phyloP scores from a whole-genome alignment of 2,113 vertebrate species.

The Alaudala cheleensis region DNA sequence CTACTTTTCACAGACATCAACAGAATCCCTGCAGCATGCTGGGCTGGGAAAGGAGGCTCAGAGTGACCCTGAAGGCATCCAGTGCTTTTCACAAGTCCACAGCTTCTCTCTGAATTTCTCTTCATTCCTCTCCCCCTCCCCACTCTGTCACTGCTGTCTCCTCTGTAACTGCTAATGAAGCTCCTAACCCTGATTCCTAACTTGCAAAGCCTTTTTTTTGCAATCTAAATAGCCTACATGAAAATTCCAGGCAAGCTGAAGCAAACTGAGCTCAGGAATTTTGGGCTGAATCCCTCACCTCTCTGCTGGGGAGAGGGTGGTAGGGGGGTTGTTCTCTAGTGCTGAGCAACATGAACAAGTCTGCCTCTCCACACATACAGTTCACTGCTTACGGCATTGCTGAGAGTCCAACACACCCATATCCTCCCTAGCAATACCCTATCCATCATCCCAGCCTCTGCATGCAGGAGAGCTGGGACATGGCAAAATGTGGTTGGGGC shows the following conservation, averaged over 20 bases:
- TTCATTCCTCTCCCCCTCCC: background rate
- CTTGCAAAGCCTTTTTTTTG: background rate
- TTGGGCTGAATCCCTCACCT: background rate
- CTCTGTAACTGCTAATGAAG: background rate
- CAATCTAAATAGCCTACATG: fast-evolving
- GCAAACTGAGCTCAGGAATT: background rate
- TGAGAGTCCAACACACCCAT: background rate
- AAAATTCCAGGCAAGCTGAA: background rate
- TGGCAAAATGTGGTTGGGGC: background rate
- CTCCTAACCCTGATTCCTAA: background rate
- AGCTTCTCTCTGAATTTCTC: background rate
- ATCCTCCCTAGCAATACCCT: background rate
- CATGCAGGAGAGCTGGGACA: background rate
- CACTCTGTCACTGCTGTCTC: background rate
- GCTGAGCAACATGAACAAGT: background rate
- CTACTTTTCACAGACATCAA: background rate
- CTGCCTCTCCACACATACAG: background rate
- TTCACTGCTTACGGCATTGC: background rate
- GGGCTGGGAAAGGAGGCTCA: background rate
- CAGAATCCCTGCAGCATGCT: background rate
- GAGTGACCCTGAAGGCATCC: background rate
- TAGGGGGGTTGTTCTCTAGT: fast-evolving
- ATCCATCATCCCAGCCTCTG: background rate
- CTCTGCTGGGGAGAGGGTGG: background rate
- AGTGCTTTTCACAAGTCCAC: background rate